Conservation (phyloP, 2,797 vertebrate species). For the Epinephelus coioides region DNA sequence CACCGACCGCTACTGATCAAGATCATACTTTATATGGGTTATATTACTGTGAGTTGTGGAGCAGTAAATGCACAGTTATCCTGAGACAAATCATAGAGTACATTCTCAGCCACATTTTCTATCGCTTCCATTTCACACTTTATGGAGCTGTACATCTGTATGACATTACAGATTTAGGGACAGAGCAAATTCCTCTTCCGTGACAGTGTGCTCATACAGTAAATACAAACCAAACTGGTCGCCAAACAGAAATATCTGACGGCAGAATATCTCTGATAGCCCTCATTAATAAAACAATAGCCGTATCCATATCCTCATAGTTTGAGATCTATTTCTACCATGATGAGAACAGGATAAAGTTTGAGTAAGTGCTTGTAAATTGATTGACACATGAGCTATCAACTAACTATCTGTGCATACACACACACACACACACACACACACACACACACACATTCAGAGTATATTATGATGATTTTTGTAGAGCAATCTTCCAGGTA, state of each 20-base stretch:
- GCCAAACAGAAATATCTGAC: slow-evolving; percentile 11
- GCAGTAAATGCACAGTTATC: slow-evolving; percentile 61
- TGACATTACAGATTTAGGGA: slow-evolving; percentile 48
- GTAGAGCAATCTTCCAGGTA: slow-evolving; percentile 42
- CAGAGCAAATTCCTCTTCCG: slow-evolving; percentile 34
- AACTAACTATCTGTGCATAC: slow-evolving; percentile 1
- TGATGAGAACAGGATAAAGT: neutral
- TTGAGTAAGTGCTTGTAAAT: slow-evolving; percentile 7
- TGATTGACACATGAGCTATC: slow-evolving; percentile 6
- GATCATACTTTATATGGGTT: slow-evolving; percentile 43
- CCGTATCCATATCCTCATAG: neutral
- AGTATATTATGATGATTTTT: slow-evolving; percentile 22
- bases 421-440: neutral
- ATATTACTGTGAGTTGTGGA: slow-evolving; percentile 42
- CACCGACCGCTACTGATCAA: slow-evolving; percentile 35
- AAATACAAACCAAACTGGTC: slow-evolving; percentile 44
- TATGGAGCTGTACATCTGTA: slow-evolving; percentile 63
- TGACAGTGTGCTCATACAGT: slow-evolving; percentile 34
- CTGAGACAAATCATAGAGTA: slow-evolving; percentile 56
- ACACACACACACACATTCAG: neutral
- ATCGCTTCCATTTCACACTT: slow-evolving; percentile 75
- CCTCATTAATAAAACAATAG: slow-evolving; percentile 19
- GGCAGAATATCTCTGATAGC: slow-evolving; percentile 16
- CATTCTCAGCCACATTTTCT: slow-evolving; percentile 49
- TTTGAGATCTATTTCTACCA: slow-evolving; percentile 11